These are phyloP conservation scores for Chrysemys picta DNA, from an alignment of 2,113 vertebrate genomes.

Conservation along the genomic window DNA sequence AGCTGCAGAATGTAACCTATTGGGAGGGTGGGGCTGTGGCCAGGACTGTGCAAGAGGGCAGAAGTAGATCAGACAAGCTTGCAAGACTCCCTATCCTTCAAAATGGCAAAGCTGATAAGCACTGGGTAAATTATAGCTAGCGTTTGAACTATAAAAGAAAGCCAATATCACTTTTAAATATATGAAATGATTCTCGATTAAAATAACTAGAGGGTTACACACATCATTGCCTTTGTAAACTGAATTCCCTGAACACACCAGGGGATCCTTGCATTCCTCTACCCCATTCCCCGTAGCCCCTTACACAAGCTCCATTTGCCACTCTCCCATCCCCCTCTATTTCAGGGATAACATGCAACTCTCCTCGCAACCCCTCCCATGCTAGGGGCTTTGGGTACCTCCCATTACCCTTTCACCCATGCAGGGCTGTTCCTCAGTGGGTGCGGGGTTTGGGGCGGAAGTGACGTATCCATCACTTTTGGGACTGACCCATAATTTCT, in stretches of 20 bases:
- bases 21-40: background rate
- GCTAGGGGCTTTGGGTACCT: background rate
- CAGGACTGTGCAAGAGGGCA: rapidly evolving
- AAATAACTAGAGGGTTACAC: background rate
- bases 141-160: background rate
- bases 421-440: too few species aligned
- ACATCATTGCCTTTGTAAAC: background rate
- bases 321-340: background rate
- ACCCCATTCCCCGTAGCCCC: background rate
- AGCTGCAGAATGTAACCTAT: background rate
- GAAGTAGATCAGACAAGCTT: rapidly evolving
- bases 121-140: rapidly evolving
- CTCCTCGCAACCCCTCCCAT: background rate
- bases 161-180: background rate
- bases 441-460: too few species aligned
- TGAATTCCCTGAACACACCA: background rate
- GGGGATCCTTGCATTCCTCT: background rate
- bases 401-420: background rate
- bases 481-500: too few species aligned
- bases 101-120: background rate
- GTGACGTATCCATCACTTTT: too few species aligned
- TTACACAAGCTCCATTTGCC: background rate
- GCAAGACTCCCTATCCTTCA: background rate
- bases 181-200: background rate
- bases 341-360: background rate